Percentiles rank a stretch among this genome's conserved stretches.
These are phyloP conservation scores for Drosophila atripex DNA, from an alignment of 2,888 invertebrate genomes.

Conservation along the genomic window DNA sequence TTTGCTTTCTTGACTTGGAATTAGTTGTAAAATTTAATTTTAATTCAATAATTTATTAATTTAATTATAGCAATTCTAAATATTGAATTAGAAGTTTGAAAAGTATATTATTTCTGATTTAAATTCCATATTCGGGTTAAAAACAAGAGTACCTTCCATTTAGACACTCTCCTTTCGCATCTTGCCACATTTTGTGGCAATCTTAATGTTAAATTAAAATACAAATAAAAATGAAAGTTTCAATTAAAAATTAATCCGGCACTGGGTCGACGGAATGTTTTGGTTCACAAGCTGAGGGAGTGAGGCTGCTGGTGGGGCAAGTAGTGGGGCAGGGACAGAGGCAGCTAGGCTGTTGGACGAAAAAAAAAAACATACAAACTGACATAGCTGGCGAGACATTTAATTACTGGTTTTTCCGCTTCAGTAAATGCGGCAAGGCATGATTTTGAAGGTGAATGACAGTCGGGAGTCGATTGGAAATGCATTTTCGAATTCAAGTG, in stretches of 20 bases:
- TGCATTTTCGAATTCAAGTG: background rate
- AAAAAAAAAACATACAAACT: too few relatives aligned
- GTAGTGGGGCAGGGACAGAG: too few relatives aligned
- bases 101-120: too few relatives aligned
- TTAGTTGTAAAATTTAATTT: too few relatives aligned
- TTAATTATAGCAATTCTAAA: too few relatives aligned
- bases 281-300: background rate
- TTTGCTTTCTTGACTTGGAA: too few relatives aligned
- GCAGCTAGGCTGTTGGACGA: too few relatives aligned
- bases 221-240: conserved; percentile 71
- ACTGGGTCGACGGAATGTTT: conserved; percentile 13
- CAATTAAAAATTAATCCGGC: conserved; percentile 67
- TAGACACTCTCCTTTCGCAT: conserved; percentile 9
- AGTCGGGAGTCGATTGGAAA: conserved; percentile 4
- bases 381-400: conserved; percentile 49
- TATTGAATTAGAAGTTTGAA: too few relatives aligned
- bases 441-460: conserved; percentile 73
- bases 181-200: conserved; percentile 3
- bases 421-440: conserved; percentile 51
- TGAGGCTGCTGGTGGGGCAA: too few relatives aligned
- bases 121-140: too few relatives aligned
- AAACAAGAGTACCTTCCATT: too few relatives aligned
- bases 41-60: too few relatives aligned
- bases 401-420: conserved; percentile 75
- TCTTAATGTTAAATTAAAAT: conserved; percentile 32